A percentile compares a stretch with the other conserved stretches of the same genome.
phyloP scores from a whole-genome alignment of 2,888 invertebrate species.

The Synergus japonicus region DNA sequence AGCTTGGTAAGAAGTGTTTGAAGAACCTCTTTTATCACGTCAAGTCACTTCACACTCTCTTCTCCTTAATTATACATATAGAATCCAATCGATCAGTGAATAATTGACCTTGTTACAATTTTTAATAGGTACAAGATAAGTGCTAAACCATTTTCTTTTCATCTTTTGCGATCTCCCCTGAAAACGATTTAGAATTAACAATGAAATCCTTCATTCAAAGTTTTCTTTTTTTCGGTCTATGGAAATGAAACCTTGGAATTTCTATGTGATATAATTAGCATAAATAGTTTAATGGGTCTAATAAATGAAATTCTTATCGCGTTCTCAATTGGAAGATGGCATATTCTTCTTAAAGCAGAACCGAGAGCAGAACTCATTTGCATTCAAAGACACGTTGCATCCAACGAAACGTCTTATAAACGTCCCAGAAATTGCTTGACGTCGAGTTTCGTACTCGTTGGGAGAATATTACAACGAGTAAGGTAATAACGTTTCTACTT shows the following conservation, averaged over 20 bases:
- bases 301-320: slow-evolving; percentile 23
- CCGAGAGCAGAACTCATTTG: slow-evolving; percentile 23
- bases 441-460: slow-evolving; percentile 31
- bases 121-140: slow-evolving; percentile 2
- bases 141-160: too few species aligned
- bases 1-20: slow-evolving; percentile 61
- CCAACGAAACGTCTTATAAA: slow-evolving; percentile 36
- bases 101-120: slow-evolving; percentile 38
- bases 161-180: not conserved
- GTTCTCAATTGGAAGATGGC: slow-evolving; percentile 8
- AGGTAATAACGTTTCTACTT: slow-evolving; percentile 32
- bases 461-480: slow-evolving; percentile 32
- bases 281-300: slow-evolving; percentile 1
- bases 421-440: slow-evolving; percentile 26
- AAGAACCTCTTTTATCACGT: slow-evolving; percentile 68
- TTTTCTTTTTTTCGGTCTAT: not conserved
- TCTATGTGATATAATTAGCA: not conserved
- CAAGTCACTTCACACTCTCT: slow-evolving; percentile 59
- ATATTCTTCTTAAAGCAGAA: slow-evolving; percentile 7
- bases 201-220: not conserved
- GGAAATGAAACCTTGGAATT: not conserved
- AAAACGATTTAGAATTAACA: not conserved
- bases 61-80: slow-evolving; percentile 21
- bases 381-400: slow-evolving; percentile 25
- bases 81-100: slow-evolving; percentile 22